Percentiles rank a stretch among this genome's conserved stretches.
phyloP scores from a whole-genome alignment of 2,113 vertebrate species.

The Boleophthalmus pectinirostris region DNA sequence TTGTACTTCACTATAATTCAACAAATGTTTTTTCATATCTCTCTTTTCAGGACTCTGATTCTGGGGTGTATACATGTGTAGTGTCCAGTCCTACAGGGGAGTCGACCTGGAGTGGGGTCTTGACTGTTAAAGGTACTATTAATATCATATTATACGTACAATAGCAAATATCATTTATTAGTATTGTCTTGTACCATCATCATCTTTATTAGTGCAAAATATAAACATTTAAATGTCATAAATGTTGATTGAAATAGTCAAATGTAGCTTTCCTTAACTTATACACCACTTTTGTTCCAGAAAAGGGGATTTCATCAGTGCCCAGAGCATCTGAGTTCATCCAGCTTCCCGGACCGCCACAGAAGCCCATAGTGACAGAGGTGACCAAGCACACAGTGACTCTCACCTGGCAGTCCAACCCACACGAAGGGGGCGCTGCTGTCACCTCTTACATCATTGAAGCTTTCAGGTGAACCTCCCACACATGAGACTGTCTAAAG shows the following conservation, averaged over 20 bases:
- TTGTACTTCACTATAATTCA: neutral
- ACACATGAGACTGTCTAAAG: neutral
- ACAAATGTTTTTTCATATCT: slow-evolving; percentile 3
- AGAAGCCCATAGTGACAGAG: slow-evolving; percentile 87
- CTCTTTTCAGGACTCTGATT: slow-evolving; percentile 81
- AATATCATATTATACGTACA: neutral
- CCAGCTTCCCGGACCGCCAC: slow-evolving; percentile 86
- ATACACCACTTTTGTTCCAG: slow-evolving; percentile 51
- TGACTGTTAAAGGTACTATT: slow-evolving; percentile 84
- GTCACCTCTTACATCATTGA: slow-evolving; percentile 91
- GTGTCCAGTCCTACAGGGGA: slow-evolving; percentile 82
- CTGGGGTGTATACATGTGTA: slow-evolving; percentile 87
- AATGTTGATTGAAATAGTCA: neutral
- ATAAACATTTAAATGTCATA: no score
- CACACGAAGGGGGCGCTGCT: slow-evolving; percentile 68
- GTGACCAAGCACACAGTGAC: slow-evolving; percentile 88
- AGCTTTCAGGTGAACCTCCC: slow-evolving; percentile 87
- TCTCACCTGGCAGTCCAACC: slow-evolving; percentile 87
- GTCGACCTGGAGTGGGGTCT: slow-evolving; percentile 82
- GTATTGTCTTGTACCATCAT: no score
- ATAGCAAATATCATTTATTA: neutral
- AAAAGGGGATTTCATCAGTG: slow-evolving; percentile 66
- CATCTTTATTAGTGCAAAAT: no score
- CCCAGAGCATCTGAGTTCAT: slow-evolving; percentile 72
- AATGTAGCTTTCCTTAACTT: neutral